phyloP scores from a whole-genome alignment of 2,113 vertebrate genomes.

The Cyprinodon variegatus region DNA sequence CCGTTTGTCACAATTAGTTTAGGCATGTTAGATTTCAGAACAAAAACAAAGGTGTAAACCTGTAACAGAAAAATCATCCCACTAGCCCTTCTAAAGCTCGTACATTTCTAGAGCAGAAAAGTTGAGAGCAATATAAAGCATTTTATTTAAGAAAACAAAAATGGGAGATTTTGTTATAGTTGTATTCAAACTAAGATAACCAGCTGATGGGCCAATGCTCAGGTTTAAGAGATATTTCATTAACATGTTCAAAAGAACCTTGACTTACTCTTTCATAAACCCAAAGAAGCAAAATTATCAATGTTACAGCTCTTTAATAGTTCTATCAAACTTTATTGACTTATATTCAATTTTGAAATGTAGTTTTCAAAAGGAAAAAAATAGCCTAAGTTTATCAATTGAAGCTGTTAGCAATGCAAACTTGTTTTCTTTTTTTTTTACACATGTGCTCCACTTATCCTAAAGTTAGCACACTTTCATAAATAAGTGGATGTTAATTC shows the following conservation, averaged over 20 bases:
- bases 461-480: neutral
- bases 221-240: neutral
- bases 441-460: neutral
- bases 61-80: neutral
- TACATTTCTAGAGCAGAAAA: neutral
- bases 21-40: slow-evolving; percentile 7
- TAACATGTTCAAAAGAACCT: neutral
- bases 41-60: neutral
- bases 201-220: neutral
- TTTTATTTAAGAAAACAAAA: neutral
- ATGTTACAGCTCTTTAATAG: too few species aligned
- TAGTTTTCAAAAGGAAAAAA: neutral
- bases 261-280: neutral
- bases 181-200: slow-evolving; percentile 5
- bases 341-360: neutral
- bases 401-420: neutral
- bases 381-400: neutral
- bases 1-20: slow-evolving; percentile 1
- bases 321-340: neutral
- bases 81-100: neutral
- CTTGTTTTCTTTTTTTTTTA: neutral
- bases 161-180: neutral
- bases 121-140: neutral
- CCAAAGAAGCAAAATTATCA: too few species aligned
- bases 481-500: slow-evolving; percentile 7